These are phyloP conservation scores for Hypsibius dujardini DNA, from an alignment of 1,140 invertebrate genomes.

Conservation along the genomic window DNA sequence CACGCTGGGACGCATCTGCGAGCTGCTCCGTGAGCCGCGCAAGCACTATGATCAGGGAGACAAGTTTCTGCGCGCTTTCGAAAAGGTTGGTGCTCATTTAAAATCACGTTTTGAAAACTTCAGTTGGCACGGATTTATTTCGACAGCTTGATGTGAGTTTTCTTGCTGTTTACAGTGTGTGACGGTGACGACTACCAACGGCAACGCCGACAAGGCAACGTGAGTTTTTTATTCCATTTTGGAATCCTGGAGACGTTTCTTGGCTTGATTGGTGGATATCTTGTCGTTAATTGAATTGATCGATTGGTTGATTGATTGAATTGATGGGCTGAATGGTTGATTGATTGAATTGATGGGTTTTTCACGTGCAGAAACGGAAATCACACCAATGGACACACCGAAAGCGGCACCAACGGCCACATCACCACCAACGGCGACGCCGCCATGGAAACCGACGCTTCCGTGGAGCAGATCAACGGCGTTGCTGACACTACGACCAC, in stretches of 20 bases:
- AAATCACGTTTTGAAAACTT: not conserved
- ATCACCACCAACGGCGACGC: not conserved
- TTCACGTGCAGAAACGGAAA: conserved; percentile 5
- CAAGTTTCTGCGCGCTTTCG: conserved; percentile 83
- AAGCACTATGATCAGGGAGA: conserved; percentile 86
- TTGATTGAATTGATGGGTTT: not conserved
- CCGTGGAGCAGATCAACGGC: not conserved
- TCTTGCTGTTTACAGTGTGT: conserved; percentile 4
- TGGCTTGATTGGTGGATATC: too few relatives aligned
- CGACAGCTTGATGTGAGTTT: conserved; percentile 15
- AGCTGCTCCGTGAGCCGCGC: conserved; percentile 68
- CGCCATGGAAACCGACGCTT: not conserved
- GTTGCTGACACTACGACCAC: not conserved
- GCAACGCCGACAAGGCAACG: conserved; percentile 14
- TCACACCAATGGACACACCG: not conserved
- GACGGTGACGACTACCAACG: not conserved
- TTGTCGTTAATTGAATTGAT: too few relatives aligned
- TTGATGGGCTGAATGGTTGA: not conserved
- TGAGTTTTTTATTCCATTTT: not conserved
- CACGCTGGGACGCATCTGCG: conserved; percentile 84
- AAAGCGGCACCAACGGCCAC: not conserved
- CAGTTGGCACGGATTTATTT: not conserved
- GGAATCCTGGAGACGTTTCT: not conserved
- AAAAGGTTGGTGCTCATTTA: conserved; percentile 40
- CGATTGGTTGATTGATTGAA: not conserved